A percentile compares a stretch with the other conserved stretches of the same genome.
Evolutionary conservation across 2,113 vertebrate species (phyloP).

Genomic region (Neoarius graeffei): DNA sequence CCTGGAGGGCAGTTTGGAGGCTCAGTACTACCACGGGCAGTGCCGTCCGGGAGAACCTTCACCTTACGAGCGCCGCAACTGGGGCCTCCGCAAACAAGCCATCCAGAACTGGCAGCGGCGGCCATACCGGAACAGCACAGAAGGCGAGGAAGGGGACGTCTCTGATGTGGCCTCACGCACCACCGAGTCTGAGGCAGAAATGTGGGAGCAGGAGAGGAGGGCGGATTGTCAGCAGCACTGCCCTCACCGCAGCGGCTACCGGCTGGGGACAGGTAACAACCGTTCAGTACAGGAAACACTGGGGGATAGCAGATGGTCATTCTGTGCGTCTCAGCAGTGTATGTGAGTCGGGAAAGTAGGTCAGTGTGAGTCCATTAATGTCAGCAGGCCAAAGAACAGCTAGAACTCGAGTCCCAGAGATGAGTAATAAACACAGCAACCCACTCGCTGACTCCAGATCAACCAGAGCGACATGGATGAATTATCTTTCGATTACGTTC

Average conservation of each 20-base stretch:
- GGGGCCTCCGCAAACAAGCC: conserved; percentile 91
- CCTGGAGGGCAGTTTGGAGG: conserved; percentile 80
- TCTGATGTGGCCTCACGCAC: conserved; percentile 94
- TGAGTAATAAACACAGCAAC: conserved; percentile 29
- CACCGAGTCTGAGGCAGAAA: conserved; percentile 91
- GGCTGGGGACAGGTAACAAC: conserved; percentile 70
- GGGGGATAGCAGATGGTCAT: background rate
- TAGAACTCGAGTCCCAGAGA: conserved; percentile 12
- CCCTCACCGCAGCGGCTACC: conserved; percentile 69
- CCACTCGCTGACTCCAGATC: conserved; percentile 45
- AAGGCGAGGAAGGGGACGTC: conserved; percentile 92
- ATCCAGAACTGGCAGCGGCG: conserved; percentile 98
- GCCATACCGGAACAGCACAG: conserved; percentile 93
- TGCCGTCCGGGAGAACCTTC: conserved; percentile 73
- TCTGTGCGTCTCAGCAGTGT: conserved; percentile 5
- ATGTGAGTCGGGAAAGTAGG: conserved; percentile 44
- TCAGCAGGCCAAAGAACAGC: conserved; percentile 30
- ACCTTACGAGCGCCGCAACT: conserved; percentile 77
- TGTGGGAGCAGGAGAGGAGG: conserved; percentile 83
- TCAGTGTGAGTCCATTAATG: conserved; percentile 47
- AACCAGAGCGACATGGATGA: conserved; percentile 5
- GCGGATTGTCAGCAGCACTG: conserved; percentile 72
- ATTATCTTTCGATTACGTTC: too few relatives aligned
- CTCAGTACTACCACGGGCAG: conserved; percentile 79
- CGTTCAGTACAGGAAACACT: background rate